Evolutionary conservation across 2,113 vertebrate genomes (phyloP), one percentile per base, ranked within the genome.

Genomic region (Hippocampus comes): DNA sequence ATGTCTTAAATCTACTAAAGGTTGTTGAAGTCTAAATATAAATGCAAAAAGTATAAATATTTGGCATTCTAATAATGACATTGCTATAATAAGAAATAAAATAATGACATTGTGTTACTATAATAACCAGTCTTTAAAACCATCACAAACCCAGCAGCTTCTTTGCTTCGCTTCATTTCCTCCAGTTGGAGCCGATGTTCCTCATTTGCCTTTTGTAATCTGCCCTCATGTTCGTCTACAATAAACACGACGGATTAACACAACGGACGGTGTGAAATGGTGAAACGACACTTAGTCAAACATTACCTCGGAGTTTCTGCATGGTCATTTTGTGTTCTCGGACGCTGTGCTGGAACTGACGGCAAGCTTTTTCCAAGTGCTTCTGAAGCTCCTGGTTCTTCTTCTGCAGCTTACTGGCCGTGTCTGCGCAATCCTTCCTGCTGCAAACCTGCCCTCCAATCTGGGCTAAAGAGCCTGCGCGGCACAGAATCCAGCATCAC

Each of bases 381-480:
- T 80, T 93, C 89, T 92, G 93, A 55, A 96, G 92, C 59, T 93
- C 94, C 72, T 94, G 92, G 79, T 91, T 94, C 80, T 93, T 92
- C 84, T 88, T 86, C 85, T 95, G 93, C 74, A 93, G 91, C 72
- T 88, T 94, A 73, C 85, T 84, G 70, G 92, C 78, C 51, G 90
- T 85, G 49, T 93, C 93, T 2, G 73, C 49, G 76, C 92, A 94
- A 48, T 55, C 65, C 72, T 89, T 89, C 76, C 84, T 91, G 82
- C 88, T 93, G 63, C 85, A 71, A 53, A 84, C 71, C 66, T 59
- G 70, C n/a, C 86, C 82, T 61, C 80, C 90, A 81, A 65, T 85
- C 87, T 86, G 86, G 1, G 73, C 68, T 23, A 65, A 56, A 12
- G 75, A 79, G 17, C 27, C 91, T 92, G 78, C n/a, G 71, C n/a